A percentile compares a stretch with the other conserved stretches of the same genome.
These are phyloP conservation scores for Allochrocebus solatus DNA, from an alignment of 2,797 vertebrate genomes.

Conservation along the genomic window DNA sequence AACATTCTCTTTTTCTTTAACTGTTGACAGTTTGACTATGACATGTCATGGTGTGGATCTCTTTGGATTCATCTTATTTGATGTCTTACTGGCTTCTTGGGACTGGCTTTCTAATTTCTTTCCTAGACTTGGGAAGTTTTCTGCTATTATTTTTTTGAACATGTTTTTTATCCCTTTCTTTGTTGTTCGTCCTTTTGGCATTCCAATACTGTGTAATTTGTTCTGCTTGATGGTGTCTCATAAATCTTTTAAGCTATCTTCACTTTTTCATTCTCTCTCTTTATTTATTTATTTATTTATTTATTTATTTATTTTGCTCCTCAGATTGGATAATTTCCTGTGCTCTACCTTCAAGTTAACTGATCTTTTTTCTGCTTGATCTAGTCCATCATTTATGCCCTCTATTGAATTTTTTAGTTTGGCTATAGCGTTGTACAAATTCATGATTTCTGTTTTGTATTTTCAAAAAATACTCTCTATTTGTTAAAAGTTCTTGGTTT, in stretches of 20 bases:
- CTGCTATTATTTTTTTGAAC: neutral
- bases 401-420: neutral
- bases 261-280: neutral
- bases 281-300: too few relatives aligned
- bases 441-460: neutral
- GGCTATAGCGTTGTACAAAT: neutral
- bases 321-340: neutral
- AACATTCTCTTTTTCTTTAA: neutral
- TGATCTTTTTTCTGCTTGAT: neutral
- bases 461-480: neutral
- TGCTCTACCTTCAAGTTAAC: neutral
- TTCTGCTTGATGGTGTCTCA: neutral
- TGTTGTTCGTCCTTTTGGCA: neutral
- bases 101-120: neutral
- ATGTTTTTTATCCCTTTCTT: neutral
- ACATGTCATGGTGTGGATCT: neutral
- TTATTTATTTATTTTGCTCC: neutral
- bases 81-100: neutral
- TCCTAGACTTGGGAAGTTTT: neutral
- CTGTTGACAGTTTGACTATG: neutral
- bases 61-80: neutral
- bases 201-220: neutral
- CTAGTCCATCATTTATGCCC: neutral
- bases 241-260: neutral
- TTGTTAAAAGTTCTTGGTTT: neutral